Evolutionary conservation across 2,797 vertebrate species (phyloP).

Genomic region (Smutsia gigantea): DNA sequence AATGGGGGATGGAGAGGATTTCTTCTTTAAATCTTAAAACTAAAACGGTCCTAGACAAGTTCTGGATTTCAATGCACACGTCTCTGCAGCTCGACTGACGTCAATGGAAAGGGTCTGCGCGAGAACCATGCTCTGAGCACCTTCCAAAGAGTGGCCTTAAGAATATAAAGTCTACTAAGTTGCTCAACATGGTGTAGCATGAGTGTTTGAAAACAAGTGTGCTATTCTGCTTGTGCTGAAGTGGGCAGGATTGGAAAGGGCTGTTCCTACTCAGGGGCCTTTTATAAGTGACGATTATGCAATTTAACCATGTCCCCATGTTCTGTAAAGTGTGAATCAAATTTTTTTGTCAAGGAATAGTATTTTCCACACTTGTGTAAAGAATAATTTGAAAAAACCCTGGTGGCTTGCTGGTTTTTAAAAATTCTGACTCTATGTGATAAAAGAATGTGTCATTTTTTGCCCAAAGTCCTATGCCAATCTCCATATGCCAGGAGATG

Average conservation of each 20-base stretch:
- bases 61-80: background rate
- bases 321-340: constrained; percentile 71
- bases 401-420: constrained; percentile 45
- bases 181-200: constrained; percentile 66
- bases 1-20: background rate
- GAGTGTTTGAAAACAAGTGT: constrained; percentile 67
- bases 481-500: constrained; percentile 3
- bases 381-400: constrained; percentile 71
- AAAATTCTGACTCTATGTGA: constrained; percentile 61
- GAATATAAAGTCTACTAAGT: constrained; percentile 73
- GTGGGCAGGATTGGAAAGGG: constrained; percentile 43
- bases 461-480: background rate
- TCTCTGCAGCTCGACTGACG: constrained; percentile 51
- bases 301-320: constrained; percentile 55
- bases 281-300: constrained; percentile 59
- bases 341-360: constrained; percentile 70
- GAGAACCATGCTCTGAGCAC: constrained; percentile 16
- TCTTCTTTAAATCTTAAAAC: background rate
- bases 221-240: constrained; percentile 41
- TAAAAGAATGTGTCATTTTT: constrained; percentile 47
- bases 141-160: constrained; percentile 74
- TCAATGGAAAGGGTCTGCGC: constrained; percentile 51
- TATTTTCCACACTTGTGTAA: constrained; percentile 59
- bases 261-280: constrained; percentile 44
- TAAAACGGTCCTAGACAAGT: background rate